Conservation (phyloP, 2,888 invertebrate genomes). For the Drosophila parthenogenetica region DNA sequence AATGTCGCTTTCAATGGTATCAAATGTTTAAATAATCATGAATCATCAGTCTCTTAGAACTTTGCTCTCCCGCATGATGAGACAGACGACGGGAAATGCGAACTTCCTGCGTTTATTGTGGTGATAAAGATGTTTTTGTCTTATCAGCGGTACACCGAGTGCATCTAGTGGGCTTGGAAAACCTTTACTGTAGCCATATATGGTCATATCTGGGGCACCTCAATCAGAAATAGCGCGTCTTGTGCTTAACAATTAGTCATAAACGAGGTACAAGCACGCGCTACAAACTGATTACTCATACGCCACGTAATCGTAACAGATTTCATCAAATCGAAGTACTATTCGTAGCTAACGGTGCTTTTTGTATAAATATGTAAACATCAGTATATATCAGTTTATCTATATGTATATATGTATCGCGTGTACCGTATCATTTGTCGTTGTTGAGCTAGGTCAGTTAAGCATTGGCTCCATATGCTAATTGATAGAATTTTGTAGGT, state of each 20-base stretch:
- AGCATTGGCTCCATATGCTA: conserved; percentile 41
- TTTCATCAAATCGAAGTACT: conserved; percentile 15
- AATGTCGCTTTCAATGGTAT: conserved; percentile 12
- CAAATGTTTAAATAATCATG: conserved; percentile 21
- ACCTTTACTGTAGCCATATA: conserved; percentile 15
- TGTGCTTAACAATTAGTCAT: conserved; percentile 37
- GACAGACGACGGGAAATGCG: conserved; percentile 30
- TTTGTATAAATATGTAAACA: background rate
- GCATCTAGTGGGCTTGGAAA: conserved; percentile 8
- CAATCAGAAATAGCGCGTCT: background rate
- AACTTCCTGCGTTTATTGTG: conserved; percentile 20
- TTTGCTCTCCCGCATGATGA: conserved; percentile 25
- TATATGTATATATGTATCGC: background rate
- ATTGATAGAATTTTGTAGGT: conserved; percentile 43
- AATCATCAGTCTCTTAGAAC: conserved; percentile 25
- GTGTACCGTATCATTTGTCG: background rate
- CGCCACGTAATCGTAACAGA: conserved; percentile 61
- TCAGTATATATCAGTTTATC: background rate
- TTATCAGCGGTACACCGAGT: conserved; percentile 34
- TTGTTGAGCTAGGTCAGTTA: conserved; percentile 59
- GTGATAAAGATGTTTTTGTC: conserved; percentile 14
- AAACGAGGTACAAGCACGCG: conserved; percentile 23
- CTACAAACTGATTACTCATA: conserved; percentile 61
- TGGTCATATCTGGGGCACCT: conserved; percentile 22
- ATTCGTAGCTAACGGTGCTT: conserved; percentile 30